phyloP scores from a whole-genome alignment of 2,888 invertebrate species.

The Drosophila bunnanda region DNA sequence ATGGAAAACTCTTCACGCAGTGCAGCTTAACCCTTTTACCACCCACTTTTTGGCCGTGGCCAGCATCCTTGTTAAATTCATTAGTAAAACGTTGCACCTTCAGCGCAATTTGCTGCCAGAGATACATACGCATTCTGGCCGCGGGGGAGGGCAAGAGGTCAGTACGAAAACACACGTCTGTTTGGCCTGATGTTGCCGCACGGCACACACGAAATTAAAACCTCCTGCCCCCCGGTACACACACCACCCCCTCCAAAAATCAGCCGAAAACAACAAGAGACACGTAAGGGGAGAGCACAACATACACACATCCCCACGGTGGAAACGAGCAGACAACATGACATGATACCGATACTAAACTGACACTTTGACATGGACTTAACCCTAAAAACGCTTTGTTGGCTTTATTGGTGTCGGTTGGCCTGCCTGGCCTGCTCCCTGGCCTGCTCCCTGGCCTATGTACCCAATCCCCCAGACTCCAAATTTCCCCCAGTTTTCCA shows the following conservation, averaged over 20 bases:
- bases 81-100: conserved; percentile 81
- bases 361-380: conserved; percentile 84
- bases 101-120: conserved; percentile 58
- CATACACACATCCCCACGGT: conserved; percentile 39
- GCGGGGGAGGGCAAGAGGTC: conserved; percentile 3
- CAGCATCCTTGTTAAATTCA: conserved; percentile 77
- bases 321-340: conserved; percentile 71
- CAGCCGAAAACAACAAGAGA: conserved; percentile 34
- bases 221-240: conserved; percentile 47
- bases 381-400: conserved; percentile 82
- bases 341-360: conserved; percentile 84
- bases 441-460: conserved; percentile 51
- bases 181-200: conserved; percentile 78
- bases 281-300: conserved; percentile 46
- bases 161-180: conserved; percentile 66
- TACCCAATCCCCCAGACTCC: not conserved
- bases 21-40: conserved; percentile 9
- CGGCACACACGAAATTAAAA: conserved; percentile 79
- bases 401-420: conserved; percentile 81
- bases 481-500: not conserved
- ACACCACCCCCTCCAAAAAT: conserved; percentile 1
- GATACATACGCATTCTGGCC: not conserved
- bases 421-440: conserved; percentile 58
- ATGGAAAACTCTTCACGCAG: not conserved
- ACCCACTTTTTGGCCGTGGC: not conserved